These are phyloP conservation scores for Malurus melanocephalus DNA, from an alignment of 2,113 vertebrate genomes.

Conservation along the genomic window DNA sequence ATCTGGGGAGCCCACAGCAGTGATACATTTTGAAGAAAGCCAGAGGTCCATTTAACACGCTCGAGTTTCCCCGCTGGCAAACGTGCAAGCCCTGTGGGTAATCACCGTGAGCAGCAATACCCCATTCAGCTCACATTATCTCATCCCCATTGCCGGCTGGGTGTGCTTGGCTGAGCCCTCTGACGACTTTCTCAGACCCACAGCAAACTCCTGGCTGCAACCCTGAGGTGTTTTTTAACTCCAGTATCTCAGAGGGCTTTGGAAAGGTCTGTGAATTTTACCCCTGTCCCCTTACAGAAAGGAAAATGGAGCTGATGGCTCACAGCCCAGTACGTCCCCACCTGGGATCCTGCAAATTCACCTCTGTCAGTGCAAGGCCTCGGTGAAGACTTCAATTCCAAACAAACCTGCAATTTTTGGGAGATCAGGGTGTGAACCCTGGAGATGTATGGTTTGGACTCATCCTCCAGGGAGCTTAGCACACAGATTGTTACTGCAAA, in stretches of 20 bases:
- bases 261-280: neutral
- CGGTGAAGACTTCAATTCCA: neutral
- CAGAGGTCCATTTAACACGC: neutral
- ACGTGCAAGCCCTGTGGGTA: neutral
- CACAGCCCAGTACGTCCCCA: rapidly evolving
- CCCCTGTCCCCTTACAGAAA: neutral
- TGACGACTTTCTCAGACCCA: neutral
- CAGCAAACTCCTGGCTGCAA: neutral
- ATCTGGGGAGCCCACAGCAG: neutral
- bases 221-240: neutral
- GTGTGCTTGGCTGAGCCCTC: neutral
- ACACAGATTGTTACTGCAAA: neutral
- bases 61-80: neutral
- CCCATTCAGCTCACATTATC: neutral
- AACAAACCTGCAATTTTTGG: neutral
- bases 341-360: neutral
- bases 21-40: neutral
- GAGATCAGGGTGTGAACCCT: neutral
- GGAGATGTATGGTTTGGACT: neutral
- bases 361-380: neutral
- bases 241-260: neutral
- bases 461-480: neutral
- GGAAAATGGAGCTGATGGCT: neutral
- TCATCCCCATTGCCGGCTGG: rapidly evolving
- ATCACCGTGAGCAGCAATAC: neutral